Base-by-base conservation (phyloP, 2,888 invertebrate genomes). In the Catocala nupta region DNA sequence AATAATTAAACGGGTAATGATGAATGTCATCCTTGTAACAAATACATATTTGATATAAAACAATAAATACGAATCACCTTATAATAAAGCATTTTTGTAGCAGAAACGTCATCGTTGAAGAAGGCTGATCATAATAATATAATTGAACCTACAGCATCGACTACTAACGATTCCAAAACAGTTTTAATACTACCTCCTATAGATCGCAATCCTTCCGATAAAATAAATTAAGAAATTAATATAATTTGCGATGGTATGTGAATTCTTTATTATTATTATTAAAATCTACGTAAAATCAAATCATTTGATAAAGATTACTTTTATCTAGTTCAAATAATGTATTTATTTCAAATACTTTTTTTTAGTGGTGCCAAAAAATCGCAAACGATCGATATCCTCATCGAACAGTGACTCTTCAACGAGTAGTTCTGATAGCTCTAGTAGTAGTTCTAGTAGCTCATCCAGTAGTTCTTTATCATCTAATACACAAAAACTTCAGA, bases 331-430 rank as follows among this genome's bases (percentile, higher is more conserved):
- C 6, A 6, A 51, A 51, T 51, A 39, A 39, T 51, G 34, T 34
- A 51, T 51, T 55, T 44, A 50, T 42, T 36, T 49, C 49, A 45
- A 59, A 54, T 49, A 55, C 11, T 25, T 55, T 55, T 43, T 39
- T 42, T 48, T 39, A 61, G 49, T 55, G 42, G 49, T 55, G 55
- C 45, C 39, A 51, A 39, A 55, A 61, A 55, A 61, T 47, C 49
- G 51, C 2, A 55, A 55, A 55, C 55, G 51, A 33, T 55, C 55
- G 36, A 50, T n/a, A 55, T 55, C 55, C 49, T 55, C 55, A 51
- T 55, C 55, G 55, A 55, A 50, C 51, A 61, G 61, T 55, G 51
- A 51, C 36, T 50, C 55, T 36, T 61, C 61, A 61, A 55, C 61
- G 45, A 53, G 48, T 54, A 59, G 48, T 43, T 52, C 34, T 13